These are phyloP conservation scores for Alosa alosa DNA, from an alignment of 2,113 vertebrate genomes.

Conservation along the genomic window DNA sequence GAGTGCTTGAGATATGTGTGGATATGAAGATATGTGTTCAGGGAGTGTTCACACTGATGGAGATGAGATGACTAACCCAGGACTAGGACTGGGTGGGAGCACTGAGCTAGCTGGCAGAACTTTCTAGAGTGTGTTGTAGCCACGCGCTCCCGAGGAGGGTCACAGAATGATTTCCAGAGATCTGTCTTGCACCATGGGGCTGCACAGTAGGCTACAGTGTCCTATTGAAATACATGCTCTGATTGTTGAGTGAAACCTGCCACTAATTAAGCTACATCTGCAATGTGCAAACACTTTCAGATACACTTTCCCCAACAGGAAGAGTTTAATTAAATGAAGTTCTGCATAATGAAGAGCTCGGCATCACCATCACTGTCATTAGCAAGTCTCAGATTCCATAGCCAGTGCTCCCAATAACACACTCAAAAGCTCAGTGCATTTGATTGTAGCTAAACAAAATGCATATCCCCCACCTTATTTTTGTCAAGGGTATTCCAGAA, in stretches of 20 bases:
- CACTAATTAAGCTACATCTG: conserved; percentile 33
- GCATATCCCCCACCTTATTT: background rate
- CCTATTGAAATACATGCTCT: conserved; percentile 22
- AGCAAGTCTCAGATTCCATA: background rate
- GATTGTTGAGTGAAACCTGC: conserved; percentile 6
- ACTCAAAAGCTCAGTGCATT: background rate
- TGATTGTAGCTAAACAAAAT: conserved; percentile 27
- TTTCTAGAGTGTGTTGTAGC: background rate
- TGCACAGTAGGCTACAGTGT: background rate
- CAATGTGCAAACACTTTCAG: conserved; percentile 16
- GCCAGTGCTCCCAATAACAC: background rate
- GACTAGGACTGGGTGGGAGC: background rate
- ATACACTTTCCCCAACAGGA: background rate
- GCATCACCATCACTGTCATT: background rate
- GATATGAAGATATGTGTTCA: background rate
- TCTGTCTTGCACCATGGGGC: background rate
- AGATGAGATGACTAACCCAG: background rate
- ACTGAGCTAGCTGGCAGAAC: background rate
- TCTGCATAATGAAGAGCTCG: conserved; percentile 25
- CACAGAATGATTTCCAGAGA: background rate
- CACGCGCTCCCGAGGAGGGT: background rate
- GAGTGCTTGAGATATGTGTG: background rate
- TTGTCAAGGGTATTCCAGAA: background rate
- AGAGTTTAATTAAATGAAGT: conserved; percentile 37
- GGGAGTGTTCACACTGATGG: background rate